Base-by-base conservation (phyloP, 2,888 invertebrate genomes). In the Acanthacorydalis orientalis region DNA sequence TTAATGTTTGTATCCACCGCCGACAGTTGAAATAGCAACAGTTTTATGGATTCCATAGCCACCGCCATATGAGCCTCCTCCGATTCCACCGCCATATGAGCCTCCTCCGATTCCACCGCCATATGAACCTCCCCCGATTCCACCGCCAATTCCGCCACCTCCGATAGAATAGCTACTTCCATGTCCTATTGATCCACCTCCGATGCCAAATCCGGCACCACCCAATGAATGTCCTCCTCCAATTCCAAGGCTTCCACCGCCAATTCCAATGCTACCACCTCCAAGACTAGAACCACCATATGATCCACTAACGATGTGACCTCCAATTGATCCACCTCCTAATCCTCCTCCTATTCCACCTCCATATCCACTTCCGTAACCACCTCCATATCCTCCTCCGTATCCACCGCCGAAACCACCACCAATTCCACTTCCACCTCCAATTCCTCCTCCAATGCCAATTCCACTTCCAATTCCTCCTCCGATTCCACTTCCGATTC, bases 141-240 rank as follows among this genome's bases (percentile, higher is more conserved):
- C 39, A 46, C 37, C n/a, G 8, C 38, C 37, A n/a, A 46, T 15
- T 31, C 34, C 37, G 4, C 46, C 32, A 37, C 37, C 38, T 16
- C 45, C 45, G 7, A 31, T 11, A n/a, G 37, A 37, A 10, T 54
- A 52, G n/a, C 53, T 15, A 51, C 52, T n/a, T 48, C 55, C 56
- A 51, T 54, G 48, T 49, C 54, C 49, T 53, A 56, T 44, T 52
- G 56, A 45, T 51, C 54, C 8, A 51, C 55, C n/a, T 54, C 56
- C 32, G 52, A 47, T 32, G 53, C 49, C 48, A 10, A 48, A 44
- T 39, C 49, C 48, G 37, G 11, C 42, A 35, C 47, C 16, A 14
- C 41, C 42, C 41, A 32, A 16, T 7, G 37, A 37, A 46, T 41
- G 34, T 16, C 41, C 42, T 16, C 35, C 43, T 12, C 46, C 39